phyloP scores from a whole-genome alignment of 2,797 vertebrate species.

The Hyperoplus lanceolatus region DNA sequence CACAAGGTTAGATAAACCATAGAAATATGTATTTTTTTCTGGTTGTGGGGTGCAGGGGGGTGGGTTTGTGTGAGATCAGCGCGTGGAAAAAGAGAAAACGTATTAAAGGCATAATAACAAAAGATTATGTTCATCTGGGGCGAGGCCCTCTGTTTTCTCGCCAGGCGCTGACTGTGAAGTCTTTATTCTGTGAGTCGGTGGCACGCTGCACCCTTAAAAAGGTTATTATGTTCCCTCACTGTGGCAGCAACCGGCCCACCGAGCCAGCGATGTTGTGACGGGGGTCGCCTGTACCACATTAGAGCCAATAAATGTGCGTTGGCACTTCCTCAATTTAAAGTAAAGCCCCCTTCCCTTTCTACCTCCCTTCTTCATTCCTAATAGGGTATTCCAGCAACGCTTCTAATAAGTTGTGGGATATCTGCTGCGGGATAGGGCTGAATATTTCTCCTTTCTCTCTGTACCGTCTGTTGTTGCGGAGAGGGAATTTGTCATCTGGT shows the following conservation, averaged over 20 bases:
- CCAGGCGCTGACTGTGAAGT: slow-evolving; percentile 80
- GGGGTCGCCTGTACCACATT: slow-evolving; percentile 86
- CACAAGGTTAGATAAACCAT: slow-evolving; percentile 72
- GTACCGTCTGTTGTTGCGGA: slow-evolving; percentile 56
- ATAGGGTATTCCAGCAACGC: slow-evolving; percentile 87
- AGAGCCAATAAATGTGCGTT: slow-evolving; percentile 92
- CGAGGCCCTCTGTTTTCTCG: slow-evolving; percentile 79
- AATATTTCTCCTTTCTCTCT: slow-evolving; percentile 74
- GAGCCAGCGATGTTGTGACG: slow-evolving; percentile 74
- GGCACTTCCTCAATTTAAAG: slow-evolving; percentile 91
- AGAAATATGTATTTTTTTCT: slow-evolving; percentile 55
- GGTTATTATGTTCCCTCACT: slow-evolving; percentile 86
- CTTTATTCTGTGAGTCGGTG: slow-evolving; percentile 83
- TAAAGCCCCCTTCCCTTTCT: slow-evolving; percentile 87
- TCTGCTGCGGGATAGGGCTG: slow-evolving; percentile 75
- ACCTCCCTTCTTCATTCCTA: slow-evolving; percentile 85
- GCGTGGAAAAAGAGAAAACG: slow-evolving; percentile 72
- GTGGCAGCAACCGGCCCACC: slow-evolving; percentile 74
- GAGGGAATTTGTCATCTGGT: slow-evolving; percentile 62
- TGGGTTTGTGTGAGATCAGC: slow-evolving; percentile 77
- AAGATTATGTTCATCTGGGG: slow-evolving; percentile 85
- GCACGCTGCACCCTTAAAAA: slow-evolving; percentile 82
- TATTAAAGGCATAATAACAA: slow-evolving; percentile 88
- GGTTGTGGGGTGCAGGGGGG: slow-evolving; percentile 54
- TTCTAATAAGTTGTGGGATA: slow-evolving; percentile 84